A percentile compares a stretch with the other conserved stretches of the same genome.
Conservation (phyloP, 2,888 invertebrate species). For the Linnaemya vulpina region DNA sequence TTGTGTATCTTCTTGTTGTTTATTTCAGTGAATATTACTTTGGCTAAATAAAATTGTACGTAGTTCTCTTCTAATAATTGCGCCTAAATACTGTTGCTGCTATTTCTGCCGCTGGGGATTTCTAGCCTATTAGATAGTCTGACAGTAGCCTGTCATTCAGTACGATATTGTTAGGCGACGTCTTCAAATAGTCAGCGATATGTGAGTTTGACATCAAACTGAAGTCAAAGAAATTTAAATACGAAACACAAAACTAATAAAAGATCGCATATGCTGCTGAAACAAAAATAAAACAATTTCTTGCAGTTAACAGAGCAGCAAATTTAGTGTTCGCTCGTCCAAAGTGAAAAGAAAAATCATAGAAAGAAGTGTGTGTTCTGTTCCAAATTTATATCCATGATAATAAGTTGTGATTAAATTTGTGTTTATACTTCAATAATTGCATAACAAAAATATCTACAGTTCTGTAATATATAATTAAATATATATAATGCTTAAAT, state of each 20-base stretch:
- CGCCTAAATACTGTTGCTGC: constrained; percentile 63
- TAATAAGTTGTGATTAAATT: constrained; percentile 20
- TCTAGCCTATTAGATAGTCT: constrained; percentile 66
- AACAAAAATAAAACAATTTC: constrained; percentile 28
- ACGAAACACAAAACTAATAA: constrained; percentile 39
- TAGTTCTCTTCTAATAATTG: constrained; percentile 65
- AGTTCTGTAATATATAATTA: neutral
- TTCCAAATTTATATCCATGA: constrained; percentile 28
- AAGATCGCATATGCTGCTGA: constrained; percentile 3
- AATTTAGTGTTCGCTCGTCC: constrained; percentile 23
- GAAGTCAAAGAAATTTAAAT: constrained; percentile 53
- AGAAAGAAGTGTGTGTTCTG: constrained; percentile 20
- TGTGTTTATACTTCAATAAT: constrained; percentile 60
- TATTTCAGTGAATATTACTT: constrained; percentile 43
- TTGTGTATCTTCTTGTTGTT: constrained; percentile 26
- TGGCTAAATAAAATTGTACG: constrained; percentile 29
- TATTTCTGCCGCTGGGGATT: constrained; percentile 61
- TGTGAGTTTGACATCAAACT: constrained; percentile 60
- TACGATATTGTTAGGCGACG: constrained; percentile 68
- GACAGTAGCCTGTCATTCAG: constrained; percentile 69
- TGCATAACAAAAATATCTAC: constrained; percentile 58
- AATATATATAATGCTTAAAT: no score
- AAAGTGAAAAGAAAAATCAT: constrained; percentile 17
- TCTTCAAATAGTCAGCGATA: constrained; percentile 57
- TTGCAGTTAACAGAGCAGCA: constrained; percentile 55